These are phyloP conservation scores for Hermaeophaga mercurialis DNA, from an alignment of 2,888 invertebrate species.

Conservation along the genomic window DNA sequence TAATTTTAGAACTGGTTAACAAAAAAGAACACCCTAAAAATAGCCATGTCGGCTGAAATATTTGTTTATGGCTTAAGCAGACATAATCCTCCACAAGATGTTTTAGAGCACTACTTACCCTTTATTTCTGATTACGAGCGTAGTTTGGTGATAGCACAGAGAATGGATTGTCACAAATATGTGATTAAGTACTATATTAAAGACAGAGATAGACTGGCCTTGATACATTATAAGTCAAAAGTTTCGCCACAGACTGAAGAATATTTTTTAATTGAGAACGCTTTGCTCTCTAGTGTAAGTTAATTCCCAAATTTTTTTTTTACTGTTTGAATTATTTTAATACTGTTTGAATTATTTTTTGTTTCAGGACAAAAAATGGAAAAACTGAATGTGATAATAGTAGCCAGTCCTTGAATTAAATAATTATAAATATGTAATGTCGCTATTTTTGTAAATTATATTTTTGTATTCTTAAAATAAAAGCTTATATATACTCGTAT, in stretches of 20 bases:
- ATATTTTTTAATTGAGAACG: conserved; percentile 74
- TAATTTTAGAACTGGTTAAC: conserved; percentile 64
- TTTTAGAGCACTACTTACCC: conserved; percentile 54
- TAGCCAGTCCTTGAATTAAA: conserved; percentile 11
- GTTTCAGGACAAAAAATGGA: conserved; percentile 50
- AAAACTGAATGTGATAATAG: conserved; percentile 39
- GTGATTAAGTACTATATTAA: conserved; percentile 67
- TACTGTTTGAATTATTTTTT: conserved; percentile 3
- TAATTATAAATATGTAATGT: neutral
- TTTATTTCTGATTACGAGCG: conserved; percentile 58
- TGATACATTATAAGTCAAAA: conserved; percentile 67
- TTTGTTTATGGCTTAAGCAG: conserved; percentile 49
- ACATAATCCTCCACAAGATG: conserved; percentile 54
- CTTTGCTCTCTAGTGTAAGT: conserved; percentile 54
- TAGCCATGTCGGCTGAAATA: conserved; percentile 46
- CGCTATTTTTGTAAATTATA: conserved; percentile 26
- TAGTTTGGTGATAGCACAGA: conserved; percentile 65
- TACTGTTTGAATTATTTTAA: neutral
- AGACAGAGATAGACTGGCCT: conserved; percentile 66
- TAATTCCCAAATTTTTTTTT: conserved; percentile 7
- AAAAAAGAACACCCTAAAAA: conserved; percentile 50
- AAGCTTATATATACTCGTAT: neutral
- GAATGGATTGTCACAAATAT: conserved; percentile 68
- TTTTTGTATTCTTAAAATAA: conserved; percentile 18
- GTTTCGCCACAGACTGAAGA: conserved; percentile 71